Percentiles rank a stretch among this genome's conserved stretches.
Conservation (phyloP, 53 echinoderm and acorn worm species). For the Stichopus horrens region DNA sequence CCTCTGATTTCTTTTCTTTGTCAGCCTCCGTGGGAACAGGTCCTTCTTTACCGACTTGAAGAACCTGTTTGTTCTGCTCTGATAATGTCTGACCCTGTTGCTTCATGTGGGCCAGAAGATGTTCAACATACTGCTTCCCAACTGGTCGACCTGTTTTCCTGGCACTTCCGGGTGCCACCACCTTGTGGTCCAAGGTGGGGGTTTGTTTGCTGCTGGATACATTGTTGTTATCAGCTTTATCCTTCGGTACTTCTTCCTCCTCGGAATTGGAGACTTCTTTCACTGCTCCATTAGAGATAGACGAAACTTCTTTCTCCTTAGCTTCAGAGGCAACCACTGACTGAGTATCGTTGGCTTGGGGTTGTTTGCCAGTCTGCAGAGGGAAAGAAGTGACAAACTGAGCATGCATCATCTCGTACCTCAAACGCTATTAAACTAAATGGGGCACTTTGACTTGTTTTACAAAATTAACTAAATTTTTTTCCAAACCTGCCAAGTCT, state of each 20-base stretch:
- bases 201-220: background rate
- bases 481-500: too few species aligned
- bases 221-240: background rate
- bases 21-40: background rate
- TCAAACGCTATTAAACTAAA: background rate
- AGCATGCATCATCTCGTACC: too few species aligned
- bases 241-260: background rate
- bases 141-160: conserved; percentile 45
- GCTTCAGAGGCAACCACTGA: background rate
- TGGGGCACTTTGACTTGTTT: too few species aligned
- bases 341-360: background rate
- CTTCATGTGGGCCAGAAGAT: conserved; percentile 31
- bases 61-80: conserved; percentile 8
- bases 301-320: background rate
- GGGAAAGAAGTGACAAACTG: too few species aligned
- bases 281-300: background rate
- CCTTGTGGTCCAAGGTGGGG: background rate
- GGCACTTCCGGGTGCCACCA: conserved; percentile 30
- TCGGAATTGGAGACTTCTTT: background rate
- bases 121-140: conserved; percentile 36
- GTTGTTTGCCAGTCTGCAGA: background rate
- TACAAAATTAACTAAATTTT: too few species aligned
- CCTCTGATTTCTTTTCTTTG: background rate
- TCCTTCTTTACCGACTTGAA: background rate
- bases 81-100: background rate